Base-by-base conservation (phyloP, 2,113 vertebrate genomes). In the Serilophus lunatus region DNA sequence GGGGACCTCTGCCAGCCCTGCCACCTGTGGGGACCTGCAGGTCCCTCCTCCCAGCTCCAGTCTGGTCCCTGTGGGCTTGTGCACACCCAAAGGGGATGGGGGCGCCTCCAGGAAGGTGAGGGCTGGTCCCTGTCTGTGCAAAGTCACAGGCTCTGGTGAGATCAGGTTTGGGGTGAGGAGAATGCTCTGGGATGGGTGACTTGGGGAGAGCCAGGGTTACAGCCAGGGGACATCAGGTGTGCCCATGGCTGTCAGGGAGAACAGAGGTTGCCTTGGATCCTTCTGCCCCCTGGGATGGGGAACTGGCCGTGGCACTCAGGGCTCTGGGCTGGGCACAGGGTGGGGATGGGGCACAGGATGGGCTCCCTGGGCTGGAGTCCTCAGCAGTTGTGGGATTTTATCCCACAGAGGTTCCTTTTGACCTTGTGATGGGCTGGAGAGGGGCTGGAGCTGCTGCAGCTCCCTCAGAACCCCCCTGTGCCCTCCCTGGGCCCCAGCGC, bases 91-190 rank as follows among this genome's bases (percentile, higher is more conserved):
- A 59, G 2, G 72, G 61, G 47, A 50, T 11, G 35, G 81, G 86
- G 60, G 38, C 44, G 17, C 1, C 6, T 0, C 13, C 3, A 60
- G 63, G 35, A 72, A 63, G 59, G 50, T 56, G 25, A n/a, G 0
- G 6, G 42, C 8, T 49, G 53, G 9, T 1, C 19, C 56, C 64
- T 36, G 44, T 11, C 42, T 35, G 7, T 1, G 8, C 17, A 24
- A 2, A 44, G 53, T 19, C 42, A 44, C n/a, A 13, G 40, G 42
- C 13, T 44, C 13, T 16, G 17, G 42, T 12, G 15, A 45, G 5
- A 3, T 5, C 2, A n/a, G 50, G 13, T 54, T 11, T 19, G 51
- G 2, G 0, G 1, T 18, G 2, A 8, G 65, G 50, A 9, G 9
- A 19, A 14, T 3, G 6, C 8, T 3, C 26, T 10, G 38, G 28